phyloP scores from a whole-genome alignment of 2,888 invertebrate genomes.

The Merodon equestris region DNA sequence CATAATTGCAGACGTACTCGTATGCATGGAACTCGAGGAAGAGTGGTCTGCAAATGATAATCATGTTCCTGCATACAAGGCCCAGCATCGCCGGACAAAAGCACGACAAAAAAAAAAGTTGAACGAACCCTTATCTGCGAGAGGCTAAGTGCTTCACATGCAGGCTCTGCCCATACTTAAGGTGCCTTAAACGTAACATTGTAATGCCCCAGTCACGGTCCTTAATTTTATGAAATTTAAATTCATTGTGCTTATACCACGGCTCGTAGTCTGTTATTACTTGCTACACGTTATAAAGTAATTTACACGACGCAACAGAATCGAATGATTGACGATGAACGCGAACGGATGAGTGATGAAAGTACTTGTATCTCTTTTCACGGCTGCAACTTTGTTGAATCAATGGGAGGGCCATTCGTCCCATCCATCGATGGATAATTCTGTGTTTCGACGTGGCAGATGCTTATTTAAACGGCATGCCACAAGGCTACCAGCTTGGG shows the following conservation, averaged over 20 bases:
- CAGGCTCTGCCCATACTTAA: slow-evolving; percentile 21
- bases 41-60: slow-evolving; percentile 41
- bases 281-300: slow-evolving; percentile 62
- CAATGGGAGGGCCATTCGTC: too few relatives aligned
- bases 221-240: slow-evolving; percentile 64
- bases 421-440: too few relatives aligned
- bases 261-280: slow-evolving; percentile 56
- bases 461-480: background rate
- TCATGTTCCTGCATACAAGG: slow-evolving; percentile 33
- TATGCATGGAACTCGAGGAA: slow-evolving; percentile 1
- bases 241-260: slow-evolving; percentile 58
- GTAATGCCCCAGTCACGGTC: slow-evolving; percentile 50
- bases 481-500: background rate
- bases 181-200: slow-evolving; percentile 20
- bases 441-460: too few relatives aligned
- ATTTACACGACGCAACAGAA: slow-evolving; percentile 50
- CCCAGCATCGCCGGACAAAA: slow-evolving; percentile 31
- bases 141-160: slow-evolving; percentile 16
- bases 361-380: slow-evolving; percentile 25
- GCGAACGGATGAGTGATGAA: slow-evolving; percentile 33
- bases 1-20: slow-evolving; percentile 51
- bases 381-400: slow-evolving; percentile 36
- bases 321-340: slow-evolving; percentile 38
- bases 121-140: slow-evolving; percentile 53
- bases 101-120: slow-evolving; percentile 9